Evolutionary conservation across 1,140 invertebrate species (phyloP).

Genomic region (Drosophila pandora): DNA sequence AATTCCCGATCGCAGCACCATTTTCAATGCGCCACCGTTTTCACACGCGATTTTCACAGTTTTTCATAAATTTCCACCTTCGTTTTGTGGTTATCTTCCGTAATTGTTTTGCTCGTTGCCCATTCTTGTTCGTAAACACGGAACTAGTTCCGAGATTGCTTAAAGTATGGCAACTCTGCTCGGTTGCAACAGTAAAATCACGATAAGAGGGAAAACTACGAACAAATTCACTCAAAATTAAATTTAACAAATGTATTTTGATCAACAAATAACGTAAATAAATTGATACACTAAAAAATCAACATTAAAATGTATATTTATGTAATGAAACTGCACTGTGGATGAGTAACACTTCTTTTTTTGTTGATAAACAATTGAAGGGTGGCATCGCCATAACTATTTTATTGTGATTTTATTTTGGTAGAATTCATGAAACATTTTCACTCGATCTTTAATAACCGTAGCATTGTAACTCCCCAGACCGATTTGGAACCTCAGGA

Average conservation of each 20-base stretch:
- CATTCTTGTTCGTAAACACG: conserved; percentile 74
- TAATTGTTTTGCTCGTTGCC: conserved; percentile 79
- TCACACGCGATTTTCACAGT: conserved; percentile 77
- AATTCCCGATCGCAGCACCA: conserved; percentile 81
- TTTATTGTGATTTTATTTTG: neutral
- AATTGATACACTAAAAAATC: neutral
- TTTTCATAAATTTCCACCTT: conserved; percentile 78
- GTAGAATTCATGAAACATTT: neutral
- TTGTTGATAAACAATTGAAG: neutral
- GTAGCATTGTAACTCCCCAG: neutral
- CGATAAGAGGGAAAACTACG: neutral
- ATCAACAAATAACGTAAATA: neutral
- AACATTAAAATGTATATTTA: neutral
- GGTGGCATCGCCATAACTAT: neutral
- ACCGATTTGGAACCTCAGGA: neutral
- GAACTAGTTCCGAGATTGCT: conserved; percentile 18
- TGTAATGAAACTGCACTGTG: neutral
- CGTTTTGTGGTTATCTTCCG: conserved; percentile 69
- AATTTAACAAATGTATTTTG: too few relatives aligned
- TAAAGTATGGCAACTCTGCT: neutral
- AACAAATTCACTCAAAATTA: neutral
- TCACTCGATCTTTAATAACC: neutral
- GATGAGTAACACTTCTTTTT: neutral
- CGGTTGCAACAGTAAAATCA: neutral
- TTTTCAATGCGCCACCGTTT: conserved; percentile 68